These are phyloP conservation scores for Anodontia alba DNA, from an alignment of 2,888 invertebrate genomes.

Conservation along the genomic window DNA sequence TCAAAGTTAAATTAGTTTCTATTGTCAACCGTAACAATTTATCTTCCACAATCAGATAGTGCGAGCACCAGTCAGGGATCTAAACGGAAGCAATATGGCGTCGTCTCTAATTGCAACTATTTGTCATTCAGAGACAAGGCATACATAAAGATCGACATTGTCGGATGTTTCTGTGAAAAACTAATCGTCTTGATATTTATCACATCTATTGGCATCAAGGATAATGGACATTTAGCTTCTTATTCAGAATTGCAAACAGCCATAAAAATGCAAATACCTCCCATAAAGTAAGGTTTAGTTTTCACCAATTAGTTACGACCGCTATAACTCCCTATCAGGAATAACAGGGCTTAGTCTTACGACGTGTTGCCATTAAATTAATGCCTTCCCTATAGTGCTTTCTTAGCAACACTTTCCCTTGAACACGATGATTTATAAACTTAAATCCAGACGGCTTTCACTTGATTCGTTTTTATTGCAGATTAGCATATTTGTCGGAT, in stretches of 20 bases:
- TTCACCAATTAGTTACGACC: conserved; percentile 47
- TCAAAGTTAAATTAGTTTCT: background rate
- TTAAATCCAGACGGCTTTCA: conserved; percentile 29
- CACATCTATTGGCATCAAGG: conserved; percentile 26
- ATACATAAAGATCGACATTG: background rate
- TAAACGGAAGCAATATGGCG: conserved; percentile 6
- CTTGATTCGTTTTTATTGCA: conserved; percentile 38
- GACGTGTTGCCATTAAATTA: conserved; percentile 47
- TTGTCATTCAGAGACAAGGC: background rate
- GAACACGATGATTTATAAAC: conserved; percentile 33
- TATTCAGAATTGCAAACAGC: conserved; percentile 38
- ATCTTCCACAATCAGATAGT: conserved; percentile 1
- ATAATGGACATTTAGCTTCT: conserved; percentile 59
- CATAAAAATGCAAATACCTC: conserved; percentile 57
- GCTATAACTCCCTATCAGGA: background rate
- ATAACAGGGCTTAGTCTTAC: conserved; percentile 20
- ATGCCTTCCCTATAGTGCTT: conserved; percentile 44
- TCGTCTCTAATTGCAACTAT: background rate
- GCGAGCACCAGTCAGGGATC: background rate
- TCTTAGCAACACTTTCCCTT: conserved; percentile 35
- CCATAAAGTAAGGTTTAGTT: conserved; percentile 51
- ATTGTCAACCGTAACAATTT: background rate
- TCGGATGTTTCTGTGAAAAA: conserved; percentile 11
- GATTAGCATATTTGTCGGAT: conserved; percentile 43
- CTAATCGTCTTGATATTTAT: conserved; percentile 36